A percentile compares a stretch with the other conserved stretches of the same genome.
Evolutionary conservation across 1,140 invertebrate species (phyloP).

Genomic region (Tetragonula clypearis): DNA sequence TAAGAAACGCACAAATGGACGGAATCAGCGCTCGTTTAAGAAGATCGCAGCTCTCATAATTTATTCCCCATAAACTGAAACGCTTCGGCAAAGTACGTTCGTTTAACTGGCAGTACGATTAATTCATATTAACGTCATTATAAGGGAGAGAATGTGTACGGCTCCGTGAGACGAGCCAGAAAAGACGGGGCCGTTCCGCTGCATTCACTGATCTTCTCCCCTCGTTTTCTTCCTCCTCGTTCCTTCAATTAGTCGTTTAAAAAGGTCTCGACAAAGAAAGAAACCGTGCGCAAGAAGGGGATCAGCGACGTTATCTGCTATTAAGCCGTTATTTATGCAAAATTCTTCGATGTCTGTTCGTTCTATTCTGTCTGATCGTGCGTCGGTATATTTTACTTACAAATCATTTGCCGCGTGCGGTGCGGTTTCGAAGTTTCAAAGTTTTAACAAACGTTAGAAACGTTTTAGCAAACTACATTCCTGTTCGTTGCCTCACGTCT

Average conservation of each 20-base stretch:
- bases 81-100: not conserved
- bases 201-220: constrained; percentile 24
- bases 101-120: constrained; percentile 41
- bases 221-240: not conserved
- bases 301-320: not conserved
- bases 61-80: constrained; percentile 44
- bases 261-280: constrained; percentile 32
- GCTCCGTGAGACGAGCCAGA: not conserved
- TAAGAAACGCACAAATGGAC: constrained; percentile 36
- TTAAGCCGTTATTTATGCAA: not conserved
- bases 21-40: constrained; percentile 6
- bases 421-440: no score
- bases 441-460: no score
- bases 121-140: constrained; percentile 51
- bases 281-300: constrained; percentile 2
- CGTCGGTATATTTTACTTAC: not conserved
- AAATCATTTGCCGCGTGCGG: not conserved
- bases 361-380: not conserved
- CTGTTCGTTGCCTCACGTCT: no score
- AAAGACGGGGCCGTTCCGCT: constrained; percentile 24
- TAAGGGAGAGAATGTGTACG: constrained; percentile 31
- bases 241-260: constrained; percentile 54
- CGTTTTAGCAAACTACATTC: no score
- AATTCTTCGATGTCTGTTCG: not conserved
- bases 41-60: constrained; percentile 32